Percentiles rank a stretch among this genome's conserved stretches.
Evolutionary conservation across 1,140 invertebrate species (phyloP).

Genomic region (Bombus balteatus): DNA sequence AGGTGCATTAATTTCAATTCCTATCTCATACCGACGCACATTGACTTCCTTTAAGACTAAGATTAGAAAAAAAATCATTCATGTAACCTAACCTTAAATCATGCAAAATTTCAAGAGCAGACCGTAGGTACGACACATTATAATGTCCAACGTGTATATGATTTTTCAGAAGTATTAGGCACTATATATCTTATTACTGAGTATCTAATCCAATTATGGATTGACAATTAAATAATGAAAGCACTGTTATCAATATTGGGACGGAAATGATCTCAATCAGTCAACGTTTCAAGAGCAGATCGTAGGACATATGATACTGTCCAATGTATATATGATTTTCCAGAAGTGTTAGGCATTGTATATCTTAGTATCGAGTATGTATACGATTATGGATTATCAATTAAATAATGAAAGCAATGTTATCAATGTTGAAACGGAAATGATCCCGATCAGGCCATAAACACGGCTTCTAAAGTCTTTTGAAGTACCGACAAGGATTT

Average conservation of each 20-base stretch:
- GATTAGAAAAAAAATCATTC: background rate
- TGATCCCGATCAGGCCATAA: conserved; percentile 60
- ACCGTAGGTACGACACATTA: background rate
- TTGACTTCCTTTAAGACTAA: conserved; percentile 18
- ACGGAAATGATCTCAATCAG: conserved; percentile 45
- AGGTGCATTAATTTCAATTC: conserved; percentile 18
- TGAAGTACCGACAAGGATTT: conserved; percentile 52
- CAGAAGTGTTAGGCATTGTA: background rate
- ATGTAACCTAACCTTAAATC: background rate
- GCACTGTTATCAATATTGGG: conserved; percentile 19
- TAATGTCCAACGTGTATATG: background rate
- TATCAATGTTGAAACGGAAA: conserved; percentile 43
- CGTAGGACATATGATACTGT: background rate
- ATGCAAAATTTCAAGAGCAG: background rate
- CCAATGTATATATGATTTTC: background rate
- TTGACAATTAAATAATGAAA: conserved; percentile 49
- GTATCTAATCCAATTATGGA: background rate
- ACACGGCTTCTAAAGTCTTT: conserved; percentile 52
- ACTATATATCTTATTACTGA: conserved; percentile 9
- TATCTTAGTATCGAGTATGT: conserved; percentile 12
- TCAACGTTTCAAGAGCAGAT: background rate
- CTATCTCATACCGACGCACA: background rate
- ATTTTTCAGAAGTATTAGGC: background rate
- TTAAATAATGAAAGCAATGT: conserved; percentile 41
- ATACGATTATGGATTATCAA: conserved; percentile 33